phyloP scores from a whole-genome alignment of 2,888 invertebrate genomes.

The Leucophenga montana region DNA sequence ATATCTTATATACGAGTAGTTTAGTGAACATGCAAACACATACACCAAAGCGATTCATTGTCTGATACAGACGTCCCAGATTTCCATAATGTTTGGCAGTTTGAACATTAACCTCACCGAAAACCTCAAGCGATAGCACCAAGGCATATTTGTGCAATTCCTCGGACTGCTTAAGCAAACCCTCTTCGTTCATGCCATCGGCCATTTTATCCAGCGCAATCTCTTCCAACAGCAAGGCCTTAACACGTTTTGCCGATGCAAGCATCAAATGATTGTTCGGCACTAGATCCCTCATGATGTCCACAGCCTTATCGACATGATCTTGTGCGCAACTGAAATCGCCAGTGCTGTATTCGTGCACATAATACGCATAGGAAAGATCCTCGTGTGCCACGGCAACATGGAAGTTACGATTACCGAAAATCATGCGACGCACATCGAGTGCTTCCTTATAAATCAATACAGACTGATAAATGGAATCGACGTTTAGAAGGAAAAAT shows the following conservation, averaged over 20 bases:
- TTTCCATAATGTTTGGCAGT: conserved; percentile 97
- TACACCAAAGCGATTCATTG: conserved; percentile 89
- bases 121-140: conserved; percentile 84
- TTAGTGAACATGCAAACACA: conserved; percentile 17
- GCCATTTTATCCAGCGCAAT: conserved; percentile 86
- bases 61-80: conserved; percentile 93
- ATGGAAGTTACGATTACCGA: conserved; percentile 88
- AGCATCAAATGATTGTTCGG: conserved; percentile 88
- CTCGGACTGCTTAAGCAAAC: conserved; percentile 85
- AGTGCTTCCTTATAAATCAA: conserved; percentile 87
- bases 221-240: conserved; percentile 94
- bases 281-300: conserved; percentile 85
- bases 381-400: conserved; percentile 94
- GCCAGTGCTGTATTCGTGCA: conserved; percentile 92
- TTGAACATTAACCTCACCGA: conserved; percentile 95
- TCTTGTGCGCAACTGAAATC: conserved; percentile 87
- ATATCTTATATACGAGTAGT: not conserved
- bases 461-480: conserved; percentile 89
- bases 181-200: conserved; percentile 75
- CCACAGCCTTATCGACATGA: conserved; percentile 87
- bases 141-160: conserved; percentile 88
- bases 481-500: conserved; percentile 91
- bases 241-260: conserved; percentile 91
- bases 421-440: conserved; percentile 82
- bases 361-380: conserved; percentile 93